Evolutionary conservation across 2,113 vertebrate species (phyloP).

Genomic region (Bos indicus): DNA sequence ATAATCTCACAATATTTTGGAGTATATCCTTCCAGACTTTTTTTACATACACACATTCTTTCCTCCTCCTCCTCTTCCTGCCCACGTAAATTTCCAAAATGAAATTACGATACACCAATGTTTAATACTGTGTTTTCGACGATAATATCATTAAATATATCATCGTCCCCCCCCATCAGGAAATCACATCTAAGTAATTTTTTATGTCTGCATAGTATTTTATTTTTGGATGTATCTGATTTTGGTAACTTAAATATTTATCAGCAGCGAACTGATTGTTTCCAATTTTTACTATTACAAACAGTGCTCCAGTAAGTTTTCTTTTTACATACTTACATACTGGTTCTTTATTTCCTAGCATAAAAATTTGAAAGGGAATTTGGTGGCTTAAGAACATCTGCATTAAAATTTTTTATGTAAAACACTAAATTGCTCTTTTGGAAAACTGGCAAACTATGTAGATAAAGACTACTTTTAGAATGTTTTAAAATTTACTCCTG

Average conservation of each 20-base stretch:
- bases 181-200: background rate
- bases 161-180: background rate
- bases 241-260: conserved; percentile 14
- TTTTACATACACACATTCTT: background rate
- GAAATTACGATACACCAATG: background rate
- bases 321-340: background rate
- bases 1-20: background rate
- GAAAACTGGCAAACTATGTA: background rate
- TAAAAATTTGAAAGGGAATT: background rate
- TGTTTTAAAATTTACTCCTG: conserved; percentile 16
- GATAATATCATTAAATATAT: background rate
- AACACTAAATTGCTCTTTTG: background rate
- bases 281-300: background rate
- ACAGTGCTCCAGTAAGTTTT: background rate
- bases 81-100: background rate
- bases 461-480: background rate
- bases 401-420: conserved; percentile 1
- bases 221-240: background rate
- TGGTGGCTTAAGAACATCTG: background rate
- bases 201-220: background rate
- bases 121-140: background rate
- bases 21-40: background rate
- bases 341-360: background rate
- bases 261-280: background rate
- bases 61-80: background rate